Evolutionary conservation across 2,113 vertebrate species (phyloP).

Genomic region (Siniperca chuatsi): DNA sequence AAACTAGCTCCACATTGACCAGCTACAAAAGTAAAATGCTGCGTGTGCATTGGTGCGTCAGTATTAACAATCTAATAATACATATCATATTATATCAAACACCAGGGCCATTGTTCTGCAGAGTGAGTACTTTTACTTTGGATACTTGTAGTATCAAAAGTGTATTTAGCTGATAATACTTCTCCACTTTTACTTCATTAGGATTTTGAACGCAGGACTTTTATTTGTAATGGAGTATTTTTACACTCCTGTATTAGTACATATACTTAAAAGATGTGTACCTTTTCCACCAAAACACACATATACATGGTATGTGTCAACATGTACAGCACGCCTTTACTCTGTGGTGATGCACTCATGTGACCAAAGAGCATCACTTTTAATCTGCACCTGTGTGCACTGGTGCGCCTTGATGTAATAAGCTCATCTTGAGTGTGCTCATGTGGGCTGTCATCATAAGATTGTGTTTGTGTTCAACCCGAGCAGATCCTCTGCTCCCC

Average conservation of each 20-base stretch:
- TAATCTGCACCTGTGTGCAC: conserved; percentile 44
- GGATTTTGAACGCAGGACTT: not conserved
- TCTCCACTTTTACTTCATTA: not conserved
- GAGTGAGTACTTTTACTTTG: not conserved
- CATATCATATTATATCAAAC: not conserved
- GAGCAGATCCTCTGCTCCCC: conserved; percentile 42
- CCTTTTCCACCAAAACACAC: not conserved
- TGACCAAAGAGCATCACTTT: conserved; percentile 32
- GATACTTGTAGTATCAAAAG: not conserved
- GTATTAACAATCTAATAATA: not conserved
- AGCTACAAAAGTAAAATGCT: not conserved
- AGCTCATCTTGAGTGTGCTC: conserved; percentile 35
- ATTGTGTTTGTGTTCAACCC: conserved; percentile 46
- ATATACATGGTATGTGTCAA: conserved; percentile 9
- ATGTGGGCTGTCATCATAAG: conserved; percentile 41
- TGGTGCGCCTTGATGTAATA: conserved; percentile 27
- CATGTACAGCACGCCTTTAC: not conserved
- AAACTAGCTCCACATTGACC: not conserved
- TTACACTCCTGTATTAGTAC: not conserved
- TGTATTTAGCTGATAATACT: not conserved
- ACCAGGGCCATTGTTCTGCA: not conserved
- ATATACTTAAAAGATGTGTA: too few relatives aligned
- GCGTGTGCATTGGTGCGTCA: not conserved
- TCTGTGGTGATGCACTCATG: not conserved
- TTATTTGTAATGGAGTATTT: not conserved